A percentile compares a stretch with the other conserved stretches of the same genome.
Conservation (phyloP, 2,113 vertebrate species). For the Tringa solitaria region DNA sequence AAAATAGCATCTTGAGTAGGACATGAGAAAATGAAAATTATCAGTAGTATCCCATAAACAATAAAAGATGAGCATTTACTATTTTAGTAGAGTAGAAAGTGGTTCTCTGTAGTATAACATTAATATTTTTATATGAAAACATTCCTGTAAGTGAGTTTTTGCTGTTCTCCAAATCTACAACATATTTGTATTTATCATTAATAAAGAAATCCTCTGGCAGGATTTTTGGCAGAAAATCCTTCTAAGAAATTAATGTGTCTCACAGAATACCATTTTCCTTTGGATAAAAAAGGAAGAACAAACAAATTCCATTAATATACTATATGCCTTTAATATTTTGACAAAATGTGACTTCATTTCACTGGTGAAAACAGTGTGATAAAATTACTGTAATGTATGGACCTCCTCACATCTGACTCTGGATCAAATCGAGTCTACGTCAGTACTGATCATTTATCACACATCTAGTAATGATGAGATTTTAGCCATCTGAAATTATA, state of each 20-base stretch:
- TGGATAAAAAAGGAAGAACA: not conserved
- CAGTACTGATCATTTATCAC: not conserved
- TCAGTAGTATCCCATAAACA: not conserved
- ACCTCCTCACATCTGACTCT: not conserved
- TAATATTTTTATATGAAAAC: not conserved
- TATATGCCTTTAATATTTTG: not conserved
- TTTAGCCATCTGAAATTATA: not conserved
- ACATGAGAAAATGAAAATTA: not conserved
- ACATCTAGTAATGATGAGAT: not conserved
- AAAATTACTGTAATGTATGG: not conserved
- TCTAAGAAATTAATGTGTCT: not conserved
- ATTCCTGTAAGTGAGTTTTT: not conserved
- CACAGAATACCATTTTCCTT: not conserved
- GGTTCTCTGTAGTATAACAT: not conserved
- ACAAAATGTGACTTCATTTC: not conserved
- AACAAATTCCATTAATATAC: not conserved
- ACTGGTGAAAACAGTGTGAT: not conserved
- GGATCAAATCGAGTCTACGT: not conserved
- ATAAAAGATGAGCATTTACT: not conserved
- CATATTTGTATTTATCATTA: not conserved
- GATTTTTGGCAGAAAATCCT: not conserved
- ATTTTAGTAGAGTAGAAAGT: not conserved
- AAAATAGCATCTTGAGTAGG: not conserved
- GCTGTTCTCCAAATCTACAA: not conserved
- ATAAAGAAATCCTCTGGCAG: not conserved